Evolutionary conservation across 2,888 invertebrate species (phyloP).

Genomic region (Cacoxenus indagator): DNA sequence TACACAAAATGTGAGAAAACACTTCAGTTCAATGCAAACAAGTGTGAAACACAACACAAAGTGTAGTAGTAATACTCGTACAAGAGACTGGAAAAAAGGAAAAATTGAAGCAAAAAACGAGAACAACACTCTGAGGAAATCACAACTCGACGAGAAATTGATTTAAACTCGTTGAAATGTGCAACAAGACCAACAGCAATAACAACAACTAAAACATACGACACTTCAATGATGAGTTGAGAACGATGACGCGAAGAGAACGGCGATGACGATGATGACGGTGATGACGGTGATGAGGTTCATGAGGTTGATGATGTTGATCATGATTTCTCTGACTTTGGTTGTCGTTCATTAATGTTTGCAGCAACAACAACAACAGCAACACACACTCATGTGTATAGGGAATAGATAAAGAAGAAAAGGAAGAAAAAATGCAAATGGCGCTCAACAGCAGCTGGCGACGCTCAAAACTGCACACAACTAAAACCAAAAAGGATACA

Average conservation of each 20-base stretch:
- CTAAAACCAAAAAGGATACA: background rate
- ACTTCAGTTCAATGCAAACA: background rate
- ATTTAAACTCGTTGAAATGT: slow-evolving; percentile 20
- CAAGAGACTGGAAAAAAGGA: background rate
- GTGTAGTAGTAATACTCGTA: background rate
- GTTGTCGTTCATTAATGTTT: slow-evolving; percentile 10
- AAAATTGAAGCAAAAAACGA: background rate
- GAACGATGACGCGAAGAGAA: background rate
- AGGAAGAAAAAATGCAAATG: slow-evolving; percentile 10
- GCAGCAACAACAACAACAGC: slow-evolving; percentile 5
- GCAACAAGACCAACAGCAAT: slow-evolving; percentile 11
- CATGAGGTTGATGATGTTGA: no score
- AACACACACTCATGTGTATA: background rate
- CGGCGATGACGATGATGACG: slow-evolving; percentile 7
- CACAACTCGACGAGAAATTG: slow-evolving; percentile 18
- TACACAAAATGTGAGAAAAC: background rate
- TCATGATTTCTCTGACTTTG: slow-evolving; percentile 16
- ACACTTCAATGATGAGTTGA: background rate
- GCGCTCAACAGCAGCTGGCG: background rate
- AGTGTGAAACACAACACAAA: background rate
- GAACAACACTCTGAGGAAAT: slow-evolving; percentile 14
- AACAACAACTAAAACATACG: background rate
- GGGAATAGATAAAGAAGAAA: background rate
- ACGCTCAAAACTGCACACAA: slow-evolving; percentile 3
- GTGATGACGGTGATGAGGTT: background rate